Conservation (phyloP, 2,888 invertebrate species). For the Sepioteuthis lessoniana region DNA sequence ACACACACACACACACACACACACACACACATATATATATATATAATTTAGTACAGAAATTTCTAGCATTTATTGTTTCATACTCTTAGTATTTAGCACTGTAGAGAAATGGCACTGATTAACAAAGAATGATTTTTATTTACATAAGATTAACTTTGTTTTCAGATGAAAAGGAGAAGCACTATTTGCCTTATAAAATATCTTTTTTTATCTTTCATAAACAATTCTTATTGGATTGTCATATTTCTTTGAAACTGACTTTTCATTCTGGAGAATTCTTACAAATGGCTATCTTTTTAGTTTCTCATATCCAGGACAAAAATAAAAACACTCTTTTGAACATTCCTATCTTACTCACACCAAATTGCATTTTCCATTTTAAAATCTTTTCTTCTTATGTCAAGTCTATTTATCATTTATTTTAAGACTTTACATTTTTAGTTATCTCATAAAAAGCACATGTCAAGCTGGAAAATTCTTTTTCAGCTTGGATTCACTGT, state of each 20-base stretch:
- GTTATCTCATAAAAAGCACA: not conserved
- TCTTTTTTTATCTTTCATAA: not conserved
- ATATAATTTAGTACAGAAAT: not conserved
- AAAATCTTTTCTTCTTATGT: not conserved
- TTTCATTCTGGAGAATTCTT: not conserved
- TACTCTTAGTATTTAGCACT: not conserved
- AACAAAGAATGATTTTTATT: not conserved
- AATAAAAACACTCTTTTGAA: not conserved
- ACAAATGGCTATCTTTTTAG: not conserved
- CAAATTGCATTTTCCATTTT: not conserved
- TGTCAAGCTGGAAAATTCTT: not conserved
- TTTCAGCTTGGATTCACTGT: not conserved
- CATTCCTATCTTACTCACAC: not conserved
- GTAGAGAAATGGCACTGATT: not conserved
- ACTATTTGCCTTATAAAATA: not conserved
- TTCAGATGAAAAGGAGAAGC: not conserved
- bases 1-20: no score
- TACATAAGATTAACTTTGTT: not conserved
- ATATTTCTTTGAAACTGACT: not conserved
- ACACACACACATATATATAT: no score
- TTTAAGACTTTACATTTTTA: not conserved
- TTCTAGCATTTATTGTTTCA: not conserved
- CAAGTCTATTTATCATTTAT: not conserved
- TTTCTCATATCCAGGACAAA: not conserved
- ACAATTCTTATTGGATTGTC: not conserved